Percentiles rank a stretch among this genome's conserved stretches.
Conservation (phyloP, 2,888 invertebrate species). For the Eucera pruinosa region DNA sequence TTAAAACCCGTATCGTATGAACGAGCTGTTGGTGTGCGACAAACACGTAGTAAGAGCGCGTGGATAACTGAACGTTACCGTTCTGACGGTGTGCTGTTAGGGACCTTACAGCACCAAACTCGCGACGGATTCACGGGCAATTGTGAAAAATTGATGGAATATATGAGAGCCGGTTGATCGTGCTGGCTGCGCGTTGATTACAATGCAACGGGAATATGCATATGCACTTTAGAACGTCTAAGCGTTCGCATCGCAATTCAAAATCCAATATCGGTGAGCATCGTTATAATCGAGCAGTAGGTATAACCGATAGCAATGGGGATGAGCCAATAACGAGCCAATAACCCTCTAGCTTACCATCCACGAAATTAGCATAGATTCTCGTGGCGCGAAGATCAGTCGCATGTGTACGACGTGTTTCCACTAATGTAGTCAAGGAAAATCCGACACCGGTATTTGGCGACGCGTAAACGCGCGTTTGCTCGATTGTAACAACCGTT, state of each 20-base stretch:
- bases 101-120: no score
- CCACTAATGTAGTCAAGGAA: conserved; percentile 57
- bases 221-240: conserved; percentile 41
- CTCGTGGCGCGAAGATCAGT: conserved; percentile 61
- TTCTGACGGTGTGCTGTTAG: no score
- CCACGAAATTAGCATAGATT: conserved; percentile 71
- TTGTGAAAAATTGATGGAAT: conserved; percentile 16
- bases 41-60: no score
- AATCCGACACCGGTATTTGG: conserved; percentile 54
- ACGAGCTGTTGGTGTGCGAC: no score
- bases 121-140: background rate
- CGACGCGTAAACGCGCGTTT: conserved; percentile 32
- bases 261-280: conserved; percentile 69
- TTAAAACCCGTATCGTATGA: no score
- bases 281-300: conserved; percentile 66
- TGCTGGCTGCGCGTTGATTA: conserved; percentile 42
- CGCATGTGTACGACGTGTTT: conserved; percentile 63
- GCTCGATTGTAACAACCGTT: conserved; percentile 24
- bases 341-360: conserved; percentile 67
- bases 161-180: conserved; percentile 6
- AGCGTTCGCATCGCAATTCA: conserved; percentile 47
- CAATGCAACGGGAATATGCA: conserved; percentile 40
- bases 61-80: no score
- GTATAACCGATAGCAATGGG: conserved; percentile 59
- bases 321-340: conserved; percentile 69